Percentiles rank a stretch among this genome's conserved stretches.
These are phyloP conservation scores for Muscicapa adusta DNA, from an alignment of 2,113 vertebrate species.

Conservation along the genomic window DNA sequence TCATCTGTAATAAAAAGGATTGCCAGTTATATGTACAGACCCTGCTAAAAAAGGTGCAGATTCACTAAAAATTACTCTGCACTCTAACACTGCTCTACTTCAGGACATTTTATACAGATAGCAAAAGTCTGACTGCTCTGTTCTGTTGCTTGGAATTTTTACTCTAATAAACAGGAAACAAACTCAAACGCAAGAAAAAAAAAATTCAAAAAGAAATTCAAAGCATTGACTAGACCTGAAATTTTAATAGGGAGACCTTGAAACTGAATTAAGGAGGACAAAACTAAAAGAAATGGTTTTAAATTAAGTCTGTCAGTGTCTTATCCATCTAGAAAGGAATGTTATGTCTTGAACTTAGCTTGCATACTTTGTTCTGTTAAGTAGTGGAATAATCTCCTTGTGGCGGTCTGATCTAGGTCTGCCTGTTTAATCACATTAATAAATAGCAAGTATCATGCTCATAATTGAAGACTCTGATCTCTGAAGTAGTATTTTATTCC, in stretches of 20 bases:
- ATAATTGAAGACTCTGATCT: slow-evolving; percentile 30
- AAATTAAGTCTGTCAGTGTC: neutral
- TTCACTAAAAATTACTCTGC: neutral
- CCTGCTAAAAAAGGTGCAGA: neutral
- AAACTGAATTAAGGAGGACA: neutral
- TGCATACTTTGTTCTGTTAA: slow-evolving; percentile 31
- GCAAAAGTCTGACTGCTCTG: neutral
- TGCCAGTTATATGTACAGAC: neutral
- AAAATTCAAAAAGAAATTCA: neutral
- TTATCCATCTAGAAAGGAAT: neutral
- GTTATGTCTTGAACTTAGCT: neutral
- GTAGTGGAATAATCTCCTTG: slow-evolving; percentile 8
- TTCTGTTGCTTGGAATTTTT: neutral
- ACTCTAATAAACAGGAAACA: neutral
- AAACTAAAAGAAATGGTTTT: neutral
- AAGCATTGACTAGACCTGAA: neutral
- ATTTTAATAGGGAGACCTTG: neutral
- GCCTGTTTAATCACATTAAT: slow-evolving; percentile 31
- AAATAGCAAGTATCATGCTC: slow-evolving; percentile 15
- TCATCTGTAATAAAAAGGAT: neutral
- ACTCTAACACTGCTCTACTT: neutral
- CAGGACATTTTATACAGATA: neutral
- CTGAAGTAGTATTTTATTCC: slow-evolving; percentile 33
- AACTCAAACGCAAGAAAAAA: neutral
- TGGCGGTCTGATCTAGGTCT: neutral